A percentile compares a stretch with the other conserved stretches of the same genome.
Evolutionary conservation across 2,888 invertebrate species (phyloP).

Genomic region (Macropis europaea): DNA sequence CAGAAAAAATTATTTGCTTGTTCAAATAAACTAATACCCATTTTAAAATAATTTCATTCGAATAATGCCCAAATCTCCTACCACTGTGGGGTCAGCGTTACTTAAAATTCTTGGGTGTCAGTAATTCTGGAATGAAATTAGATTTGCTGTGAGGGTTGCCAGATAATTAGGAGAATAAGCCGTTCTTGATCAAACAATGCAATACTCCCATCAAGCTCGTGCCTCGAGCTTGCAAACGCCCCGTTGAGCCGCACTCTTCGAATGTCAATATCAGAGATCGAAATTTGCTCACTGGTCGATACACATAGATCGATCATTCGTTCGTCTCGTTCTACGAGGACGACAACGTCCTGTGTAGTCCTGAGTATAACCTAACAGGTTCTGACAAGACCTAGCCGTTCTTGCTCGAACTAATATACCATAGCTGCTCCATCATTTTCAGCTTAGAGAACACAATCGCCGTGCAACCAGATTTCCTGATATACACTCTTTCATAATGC

Average conservation of each 20-base stretch:
- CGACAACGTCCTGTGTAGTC: conserved; percentile 49
- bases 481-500: conserved; percentile 55
- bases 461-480: conserved; percentile 67
- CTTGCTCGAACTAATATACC: conserved; percentile 60
- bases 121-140: no score
- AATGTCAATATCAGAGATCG: conserved; percentile 26
- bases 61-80: no score
- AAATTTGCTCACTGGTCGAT: conserved; percentile 42
- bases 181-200: no score
- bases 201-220: background rate
- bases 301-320: conserved; percentile 64
- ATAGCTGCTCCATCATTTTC: conserved; percentile 74
- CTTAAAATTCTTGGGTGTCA: no score
- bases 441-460: conserved; percentile 62
- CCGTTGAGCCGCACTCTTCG: conserved; percentile 28
- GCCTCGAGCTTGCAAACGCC: conserved; percentile 11
- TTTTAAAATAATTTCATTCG: no score
- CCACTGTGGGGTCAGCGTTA: no score
- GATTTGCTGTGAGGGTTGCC: no score
- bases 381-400: conserved; percentile 42
- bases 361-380: conserved; percentile 54
- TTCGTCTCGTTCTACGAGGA: conserved; percentile 45
- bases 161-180: no score
- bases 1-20: no score
- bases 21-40: no score